Base-by-base conservation (phyloP, 2,797 vertebrate species). In the Macrochelys suwanniensis region DNA sequence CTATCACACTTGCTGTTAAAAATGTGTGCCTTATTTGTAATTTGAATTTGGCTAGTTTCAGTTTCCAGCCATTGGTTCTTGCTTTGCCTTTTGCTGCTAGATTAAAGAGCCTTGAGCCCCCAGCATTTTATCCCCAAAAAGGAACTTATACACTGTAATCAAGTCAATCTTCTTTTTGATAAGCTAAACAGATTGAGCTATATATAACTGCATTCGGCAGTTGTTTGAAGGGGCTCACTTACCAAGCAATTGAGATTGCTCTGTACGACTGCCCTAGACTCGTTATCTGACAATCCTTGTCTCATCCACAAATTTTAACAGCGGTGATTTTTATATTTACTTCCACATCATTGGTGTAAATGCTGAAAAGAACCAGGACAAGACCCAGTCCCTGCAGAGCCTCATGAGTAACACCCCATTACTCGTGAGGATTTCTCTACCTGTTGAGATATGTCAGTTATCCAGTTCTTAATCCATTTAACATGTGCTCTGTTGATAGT, bases 391-490 rank as follows among this genome's bases (percentile, higher is more conserved):
- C 10, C 82, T 79, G 86, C 80, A 83, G 5, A 92, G 53, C 21
- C 65, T 23, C 82, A 80, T 2, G 56, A 87, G 53, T 71, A 95
- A 87, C 45, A 28, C 17, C 54, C 16, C 17, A 4, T 47, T 47
- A 42, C 37, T 2, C 45, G 11, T 31, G 1, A 85, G 47, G 56
- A 77, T 77, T 92, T 68, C 96, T 85, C 85, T 65, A 90, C 88
- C 94, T 77, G 56, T 45, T n/a, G 37, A 89, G 54, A 94, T 92
- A 90, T 93, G 61, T 83, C 89, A 91, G 77, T 47, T 47, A 26
- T 76, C 42, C 42, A 7, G 74, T 21, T 88, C 61, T 91, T 87
- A 95, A 96, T 95, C 82, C 84, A 78, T 16, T 47, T 76, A 47
- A 28, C 4, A 7, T 16, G 19, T 21, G 8, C 19, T 68, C n/a